phyloP scores from a whole-genome alignment of 1,140 invertebrate species.

The Bombus consobrinus region DNA sequence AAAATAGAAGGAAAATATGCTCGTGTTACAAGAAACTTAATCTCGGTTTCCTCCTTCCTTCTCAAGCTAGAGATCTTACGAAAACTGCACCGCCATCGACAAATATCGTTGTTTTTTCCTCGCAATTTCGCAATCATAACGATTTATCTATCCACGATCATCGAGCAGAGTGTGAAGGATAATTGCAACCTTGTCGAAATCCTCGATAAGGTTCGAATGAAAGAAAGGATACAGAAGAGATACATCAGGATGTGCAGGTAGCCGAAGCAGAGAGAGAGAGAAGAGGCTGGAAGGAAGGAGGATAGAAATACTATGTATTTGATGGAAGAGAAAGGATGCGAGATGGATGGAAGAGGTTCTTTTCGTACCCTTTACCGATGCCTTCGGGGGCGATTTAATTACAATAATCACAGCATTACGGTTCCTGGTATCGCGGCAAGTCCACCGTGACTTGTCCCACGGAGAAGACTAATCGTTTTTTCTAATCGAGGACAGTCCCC shows the following conservation, averaged over 20 bases:
- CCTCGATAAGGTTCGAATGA: conserved; percentile 35
- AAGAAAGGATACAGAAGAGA: conserved; percentile 21
- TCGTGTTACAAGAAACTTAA: not conserved
- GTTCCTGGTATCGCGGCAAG: conserved; percentile 72
- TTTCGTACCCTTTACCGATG: conserved; percentile 54
- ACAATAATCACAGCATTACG: conserved; percentile 78
- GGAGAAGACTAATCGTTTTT: conserved; percentile 73
- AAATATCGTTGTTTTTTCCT: not conserved
- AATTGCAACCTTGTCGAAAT: conserved; percentile 45
- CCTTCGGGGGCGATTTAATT: conserved; percentile 76
- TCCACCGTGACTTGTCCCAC: conserved; percentile 72
- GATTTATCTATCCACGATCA: conserved; percentile 33
- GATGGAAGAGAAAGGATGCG: conserved; percentile 23
- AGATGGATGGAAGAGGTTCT: conserved; percentile 29
- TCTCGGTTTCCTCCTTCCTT: not conserved
- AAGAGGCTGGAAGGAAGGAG: not conserved
- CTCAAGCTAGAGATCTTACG: not conserved
- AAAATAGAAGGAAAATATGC: not conserved
- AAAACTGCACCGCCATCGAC: not conserved
- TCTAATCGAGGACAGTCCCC: conserved; percentile 70
- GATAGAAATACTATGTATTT: conserved; percentile 6
- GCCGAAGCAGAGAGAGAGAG: conserved; percentile 5
- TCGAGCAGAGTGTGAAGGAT: conserved; percentile 41
- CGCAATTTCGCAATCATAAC: conserved; percentile 29
- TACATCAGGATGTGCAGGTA: conserved; percentile 53